Evolutionary conservation across 1,140 invertebrate species (phyloP).

Genomic region (Argopecten irradians): DNA sequence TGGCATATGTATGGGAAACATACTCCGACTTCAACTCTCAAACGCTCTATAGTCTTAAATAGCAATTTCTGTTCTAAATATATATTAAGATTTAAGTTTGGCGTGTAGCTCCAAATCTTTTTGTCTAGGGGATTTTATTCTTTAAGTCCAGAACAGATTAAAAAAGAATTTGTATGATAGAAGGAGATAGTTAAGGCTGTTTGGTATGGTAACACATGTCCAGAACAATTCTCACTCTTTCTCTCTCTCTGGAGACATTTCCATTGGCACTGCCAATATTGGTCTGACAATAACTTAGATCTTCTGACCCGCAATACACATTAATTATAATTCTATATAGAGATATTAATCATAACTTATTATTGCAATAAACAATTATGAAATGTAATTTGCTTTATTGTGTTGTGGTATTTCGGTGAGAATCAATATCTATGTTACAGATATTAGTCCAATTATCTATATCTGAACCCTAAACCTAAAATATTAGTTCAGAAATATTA

Average conservation of each 20-base stretch:
- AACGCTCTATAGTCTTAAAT: neutral
- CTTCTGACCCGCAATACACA: neutral
- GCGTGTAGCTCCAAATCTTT: neutral
- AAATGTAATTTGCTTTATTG: neutral
- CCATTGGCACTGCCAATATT: neutral
- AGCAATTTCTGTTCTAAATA: neutral
- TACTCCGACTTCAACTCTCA: neutral
- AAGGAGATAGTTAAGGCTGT: too few species aligned
- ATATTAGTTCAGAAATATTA: neutral
- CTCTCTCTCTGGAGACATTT: neutral
- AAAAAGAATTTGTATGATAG: too few species aligned
- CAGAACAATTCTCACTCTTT: too few species aligned
- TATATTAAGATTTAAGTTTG: neutral
- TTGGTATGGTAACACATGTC: too few species aligned
- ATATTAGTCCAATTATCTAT: neutral
- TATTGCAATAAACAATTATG: neutral
- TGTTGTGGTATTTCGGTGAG: neutral
- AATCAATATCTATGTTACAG: neutral
- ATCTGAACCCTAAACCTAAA: neutral
- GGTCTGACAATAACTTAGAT: neutral
- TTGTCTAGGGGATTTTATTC: neutral
- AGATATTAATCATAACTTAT: neutral
- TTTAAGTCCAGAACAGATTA: too few species aligned
- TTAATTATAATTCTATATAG: neutral
- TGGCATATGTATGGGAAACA: neutral